phyloP scores from a whole-genome alignment of 2,888 invertebrate species.

The Synergus umbraculus region DNA sequence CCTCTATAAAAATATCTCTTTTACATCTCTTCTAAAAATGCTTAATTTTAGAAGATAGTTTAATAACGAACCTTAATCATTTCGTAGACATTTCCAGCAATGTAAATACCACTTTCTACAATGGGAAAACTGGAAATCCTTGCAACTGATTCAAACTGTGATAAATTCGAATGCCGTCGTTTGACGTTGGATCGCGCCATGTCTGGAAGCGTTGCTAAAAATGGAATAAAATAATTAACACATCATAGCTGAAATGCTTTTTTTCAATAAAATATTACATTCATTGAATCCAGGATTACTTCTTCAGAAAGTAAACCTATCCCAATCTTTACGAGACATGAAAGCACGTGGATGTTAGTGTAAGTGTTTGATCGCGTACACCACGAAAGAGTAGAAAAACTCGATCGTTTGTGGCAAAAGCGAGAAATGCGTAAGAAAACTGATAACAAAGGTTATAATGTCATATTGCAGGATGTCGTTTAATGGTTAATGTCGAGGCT shows the following conservation, averaged over 20 bases:
- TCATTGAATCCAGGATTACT: background rate
- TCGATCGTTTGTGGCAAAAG: constrained; percentile 5
- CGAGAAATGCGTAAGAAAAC: constrained; percentile 43
- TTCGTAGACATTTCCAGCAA: constrained; percentile 86
- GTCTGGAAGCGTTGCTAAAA: constrained; percentile 38
- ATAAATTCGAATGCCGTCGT: constrained; percentile 73
- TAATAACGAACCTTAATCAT: constrained; percentile 84
- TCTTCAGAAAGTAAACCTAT: background rate
- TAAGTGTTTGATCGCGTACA: constrained; percentile 46
- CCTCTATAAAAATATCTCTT: too few relatives aligned
- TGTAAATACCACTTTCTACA: constrained; percentile 87
- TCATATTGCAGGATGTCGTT: constrained; percentile 58
- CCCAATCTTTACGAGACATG: background rate
- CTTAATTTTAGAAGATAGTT: background rate
- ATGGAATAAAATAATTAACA: background rate
- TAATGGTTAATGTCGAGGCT: constrained; percentile 63
- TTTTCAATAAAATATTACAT: background rate
- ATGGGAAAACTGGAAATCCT: constrained; percentile 89
- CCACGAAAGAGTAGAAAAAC: constrained; percentile 24
- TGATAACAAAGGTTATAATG: constrained; percentile 65
- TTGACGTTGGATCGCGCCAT: constrained; percentile 66
- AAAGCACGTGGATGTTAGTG: constrained; percentile 48
- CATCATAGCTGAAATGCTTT: background rate
- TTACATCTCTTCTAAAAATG: too few relatives aligned
- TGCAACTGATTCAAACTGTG: constrained; percentile 85